Conservation (phyloP, 2,797 vertebrate genomes). For the Liasis olivaceus region DNA sequence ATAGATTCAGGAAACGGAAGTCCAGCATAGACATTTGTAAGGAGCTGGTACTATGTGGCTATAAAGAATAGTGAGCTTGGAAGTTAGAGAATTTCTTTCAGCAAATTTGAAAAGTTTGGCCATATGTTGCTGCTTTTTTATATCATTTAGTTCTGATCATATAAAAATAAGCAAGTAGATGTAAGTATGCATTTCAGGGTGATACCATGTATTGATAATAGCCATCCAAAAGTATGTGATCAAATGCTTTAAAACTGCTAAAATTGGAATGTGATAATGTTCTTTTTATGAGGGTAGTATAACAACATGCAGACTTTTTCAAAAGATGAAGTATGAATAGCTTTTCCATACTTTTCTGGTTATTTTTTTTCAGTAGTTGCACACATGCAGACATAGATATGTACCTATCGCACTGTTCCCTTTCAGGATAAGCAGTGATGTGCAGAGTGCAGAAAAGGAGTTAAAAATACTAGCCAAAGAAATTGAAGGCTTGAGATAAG, state of each 20-base stretch:
- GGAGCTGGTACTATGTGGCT: not conserved
- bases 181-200: conserved; percentile 55
- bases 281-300: conserved; percentile 83
- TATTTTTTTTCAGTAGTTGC: conserved; percentile 34
- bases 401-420: not conserved
- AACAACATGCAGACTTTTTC: conserved; percentile 80
- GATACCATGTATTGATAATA: conserved; percentile 64
- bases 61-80: conserved; percentile 1
- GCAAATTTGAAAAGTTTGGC: conserved; percentile 15
- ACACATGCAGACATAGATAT: not conserved
- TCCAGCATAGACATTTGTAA: not conserved
- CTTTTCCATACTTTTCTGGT: not conserved
- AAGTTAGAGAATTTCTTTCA: not conserved
- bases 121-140: conserved; percentile 32
- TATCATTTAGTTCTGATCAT: conserved; percentile 61
- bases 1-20: conserved; percentile 12
- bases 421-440: not conserved
- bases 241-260: conserved; percentile 69
- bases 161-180: conserved; percentile 25
- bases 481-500: not conserved
- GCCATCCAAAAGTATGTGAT: conserved; percentile 64
- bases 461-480: not conserved
- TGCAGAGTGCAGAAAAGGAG: not conserved
- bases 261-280: conserved; percentile 85
- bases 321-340: conserved; percentile 52